Conservation (phyloP, 2,888 invertebrate species). For the Drosophila silvestris region DNA sequence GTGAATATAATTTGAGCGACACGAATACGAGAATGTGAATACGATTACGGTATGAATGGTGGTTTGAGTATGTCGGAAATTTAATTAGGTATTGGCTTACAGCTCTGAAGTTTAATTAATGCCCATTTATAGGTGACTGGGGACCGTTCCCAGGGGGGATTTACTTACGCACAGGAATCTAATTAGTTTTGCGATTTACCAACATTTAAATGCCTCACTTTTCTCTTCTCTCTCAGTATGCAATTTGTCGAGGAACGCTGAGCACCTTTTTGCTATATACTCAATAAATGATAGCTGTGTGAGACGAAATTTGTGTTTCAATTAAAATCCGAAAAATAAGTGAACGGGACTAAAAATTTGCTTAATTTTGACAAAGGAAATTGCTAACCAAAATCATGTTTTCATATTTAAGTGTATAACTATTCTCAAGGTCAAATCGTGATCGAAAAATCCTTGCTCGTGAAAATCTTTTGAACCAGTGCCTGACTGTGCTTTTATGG, state of each 20-base stretch:
- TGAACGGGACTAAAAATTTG: background rate
- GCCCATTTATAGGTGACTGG: slow-evolving; percentile 24
- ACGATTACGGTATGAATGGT: background rate
- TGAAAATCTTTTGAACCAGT: too few species aligned
- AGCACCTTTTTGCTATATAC: background rate
- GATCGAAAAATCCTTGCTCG: too few species aligned
- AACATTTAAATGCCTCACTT: slow-evolving; percentile 9
- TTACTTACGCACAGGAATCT: slow-evolving; percentile 8
- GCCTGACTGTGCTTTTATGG: too few species aligned
- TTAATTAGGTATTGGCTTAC: slow-evolving; percentile 48
- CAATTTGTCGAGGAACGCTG: background rate
- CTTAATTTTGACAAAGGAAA: background rate
- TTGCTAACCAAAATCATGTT: too few species aligned
- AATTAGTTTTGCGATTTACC: slow-evolving; percentile 59
- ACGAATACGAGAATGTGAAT: slow-evolving; percentile 19
- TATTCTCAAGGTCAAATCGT: too few species aligned
- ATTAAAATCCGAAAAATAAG: background rate
- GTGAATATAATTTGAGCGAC: slow-evolving; percentile 60
- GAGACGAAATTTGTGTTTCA: background rate
- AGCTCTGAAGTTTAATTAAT: slow-evolving; percentile 70
- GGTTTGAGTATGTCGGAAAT: background rate
- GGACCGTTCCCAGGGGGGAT: slow-evolving; percentile 26
- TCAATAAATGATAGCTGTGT: slow-evolving; percentile 14
- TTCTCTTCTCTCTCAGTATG: background rate
- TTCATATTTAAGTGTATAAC: too few species aligned